Conservation (phyloP, 2,888 invertebrate species). For the Caenorhabditis sp. region DNA sequence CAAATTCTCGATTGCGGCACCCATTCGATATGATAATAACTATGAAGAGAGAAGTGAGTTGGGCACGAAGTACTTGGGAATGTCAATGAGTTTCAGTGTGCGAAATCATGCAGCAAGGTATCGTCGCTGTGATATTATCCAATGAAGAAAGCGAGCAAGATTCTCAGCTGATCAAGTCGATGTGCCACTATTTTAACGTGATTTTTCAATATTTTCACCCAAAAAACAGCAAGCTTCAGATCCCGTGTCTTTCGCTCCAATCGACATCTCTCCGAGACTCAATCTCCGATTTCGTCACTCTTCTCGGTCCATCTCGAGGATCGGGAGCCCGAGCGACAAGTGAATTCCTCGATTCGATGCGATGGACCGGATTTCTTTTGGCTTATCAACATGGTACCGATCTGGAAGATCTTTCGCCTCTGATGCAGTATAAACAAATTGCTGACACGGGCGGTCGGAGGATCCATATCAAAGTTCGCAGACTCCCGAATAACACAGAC, state of each 20-base stretch:
- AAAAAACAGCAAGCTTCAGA: no score
- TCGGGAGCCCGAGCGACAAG: slow-evolving; percentile 68
- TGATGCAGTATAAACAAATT: slow-evolving; percentile 68
- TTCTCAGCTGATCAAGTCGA: slow-evolving; percentile 72
- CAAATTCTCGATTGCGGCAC: slow-evolving; percentile 69
- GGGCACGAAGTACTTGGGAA: neutral
- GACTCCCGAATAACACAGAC: slow-evolving; percentile 73
- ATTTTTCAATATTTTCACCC: slow-evolving; percentile 1
- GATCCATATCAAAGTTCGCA: slow-evolving; percentile 64
- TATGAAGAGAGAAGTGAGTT: slow-evolving; percentile 70
- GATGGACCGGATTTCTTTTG: slow-evolving; percentile 72
- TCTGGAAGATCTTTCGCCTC: slow-evolving; percentile 67
- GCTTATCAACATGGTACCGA: slow-evolving; percentile 73
- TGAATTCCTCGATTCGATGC: slow-evolving; percentile 71
- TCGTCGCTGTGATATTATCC: slow-evolving; percentile 77
- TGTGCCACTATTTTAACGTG: slow-evolving; percentile 79
- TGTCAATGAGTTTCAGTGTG: slow-evolving; percentile 73
- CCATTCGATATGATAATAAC: slow-evolving; percentile 63
- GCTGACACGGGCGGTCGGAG: slow-evolving; percentile 57
- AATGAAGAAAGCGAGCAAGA: slow-evolving; percentile 69
- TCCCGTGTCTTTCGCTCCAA: slow-evolving; percentile 62
- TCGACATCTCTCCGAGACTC: slow-evolving; percentile 51
- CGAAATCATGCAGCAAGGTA: slow-evolving; percentile 79
- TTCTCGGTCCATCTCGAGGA: slow-evolving; percentile 68
- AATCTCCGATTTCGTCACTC: slow-evolving; percentile 66